phyloP scores from a whole-genome alignment of 53 echinoderm and acorn worm genomes.

The Zoroaster sp. region DNA sequence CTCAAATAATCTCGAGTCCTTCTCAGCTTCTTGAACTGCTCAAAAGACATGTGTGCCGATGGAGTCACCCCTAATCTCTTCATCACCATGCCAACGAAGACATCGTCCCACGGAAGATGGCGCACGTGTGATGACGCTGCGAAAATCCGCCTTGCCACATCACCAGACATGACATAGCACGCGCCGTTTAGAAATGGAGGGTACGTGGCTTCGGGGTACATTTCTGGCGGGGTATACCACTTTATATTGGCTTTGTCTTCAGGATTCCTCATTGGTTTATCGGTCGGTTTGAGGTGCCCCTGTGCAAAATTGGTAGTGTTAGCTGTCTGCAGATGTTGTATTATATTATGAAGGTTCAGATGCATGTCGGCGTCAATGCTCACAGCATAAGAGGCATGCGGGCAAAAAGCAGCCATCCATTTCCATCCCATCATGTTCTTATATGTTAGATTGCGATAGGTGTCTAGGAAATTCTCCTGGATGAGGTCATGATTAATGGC shows the following conservation, averaged over 20 bases:
- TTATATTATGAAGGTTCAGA: constrained; percentile 27
- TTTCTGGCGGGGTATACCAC: constrained; percentile 53
- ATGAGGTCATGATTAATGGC: constrained; percentile 52
- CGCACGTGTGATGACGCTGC: constrained; percentile 27
- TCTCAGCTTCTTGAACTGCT: constrained; percentile 20
- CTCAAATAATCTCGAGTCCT: constrained; percentile 31
- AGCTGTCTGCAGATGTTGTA: constrained; percentile 10
- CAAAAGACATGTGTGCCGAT: constrained; percentile 22
- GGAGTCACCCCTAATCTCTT: constrained; percentile 33
- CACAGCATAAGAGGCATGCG: background rate
- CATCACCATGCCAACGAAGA: constrained; percentile 43
- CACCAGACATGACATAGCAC: constrained; percentile 38
- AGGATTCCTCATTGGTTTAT: constrained; percentile 42
- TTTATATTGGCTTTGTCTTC: constrained; percentile 45
- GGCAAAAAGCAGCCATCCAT: constrained; percentile 32
- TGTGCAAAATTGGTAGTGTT: constrained; percentile 20
- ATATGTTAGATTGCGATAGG: constrained; percentile 36
- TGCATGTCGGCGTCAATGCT: constrained; percentile 56
- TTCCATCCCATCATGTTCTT: constrained; percentile 60
- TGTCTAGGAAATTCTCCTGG: constrained; percentile 56
- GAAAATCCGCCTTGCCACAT: constrained; percentile 24
- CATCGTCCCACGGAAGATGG: constrained; percentile 51
- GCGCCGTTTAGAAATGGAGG: constrained; percentile 51
- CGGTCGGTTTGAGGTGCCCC: constrained; percentile 38
- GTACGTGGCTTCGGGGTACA: constrained; percentile 50